Evolutionary conservation across 2,797 vertebrate species (phyloP), one percentile per base, ranked within the genome.

Genomic region (Anomalospiza imberbis): DNA sequence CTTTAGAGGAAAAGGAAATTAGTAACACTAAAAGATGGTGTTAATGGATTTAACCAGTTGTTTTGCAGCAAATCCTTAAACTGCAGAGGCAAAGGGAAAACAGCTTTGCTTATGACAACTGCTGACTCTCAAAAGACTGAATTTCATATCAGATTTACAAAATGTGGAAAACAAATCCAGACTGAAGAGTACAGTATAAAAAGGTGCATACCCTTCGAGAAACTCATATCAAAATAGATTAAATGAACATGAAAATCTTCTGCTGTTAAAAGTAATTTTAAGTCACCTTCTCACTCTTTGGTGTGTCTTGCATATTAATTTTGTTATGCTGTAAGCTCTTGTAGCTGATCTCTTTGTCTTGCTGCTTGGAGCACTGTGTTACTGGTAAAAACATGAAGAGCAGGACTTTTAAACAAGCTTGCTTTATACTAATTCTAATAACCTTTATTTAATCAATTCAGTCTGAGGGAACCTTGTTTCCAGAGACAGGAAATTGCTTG

Each of bases 401-500:
- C 19, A 22, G 50, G 29, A 57, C 44, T 71, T 78, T 48, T 42
- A 83, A 94, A 68, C 53, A 80, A 75, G 31, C 62, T 74, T 93
- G 22, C 38, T 93, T 63, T 68, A 34, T 83, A 28, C 17, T 62
- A 45, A 60, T 89, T 94, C 38, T 94, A 81, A 42, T 85, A 92
- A 45, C 70, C 25, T 83, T 72, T 90, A 54, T 85, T 95, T 91
- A 92, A 80, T 92, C 81, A 72, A 40, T 72, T 94, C 75, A 48
- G 28, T 85, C 53, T 68, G 78, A 78, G 47, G 50, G 36, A 78
- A 58, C 32, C 54, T 85, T 75, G 62, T 77, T 76, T 88, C 36
- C 73, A 77, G 85, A 67, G 75, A 58, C 89, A 92, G 96, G 89
- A 95, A 94, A 85, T 93, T 91, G 78, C 72, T 91, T 83, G 44